Percentiles rank a stretch among this genome's conserved stretches.
These are phyloP conservation scores for Agrochola lychnidis DNA, from an alignment of 2,888 invertebrate genomes.

Conservation along the genomic window DNA sequence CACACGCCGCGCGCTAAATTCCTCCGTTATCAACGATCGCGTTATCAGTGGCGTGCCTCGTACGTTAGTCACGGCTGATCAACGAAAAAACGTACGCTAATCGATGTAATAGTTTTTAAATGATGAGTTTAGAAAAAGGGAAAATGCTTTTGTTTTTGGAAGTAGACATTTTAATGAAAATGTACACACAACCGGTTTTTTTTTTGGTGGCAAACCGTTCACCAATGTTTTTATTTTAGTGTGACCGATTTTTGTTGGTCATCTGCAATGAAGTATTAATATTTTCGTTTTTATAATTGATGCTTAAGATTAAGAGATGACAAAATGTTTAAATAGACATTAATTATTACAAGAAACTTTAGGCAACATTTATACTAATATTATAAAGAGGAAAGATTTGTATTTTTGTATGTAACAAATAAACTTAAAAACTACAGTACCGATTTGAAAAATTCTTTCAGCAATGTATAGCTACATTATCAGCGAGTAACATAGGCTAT, in stretches of 20 bases:
- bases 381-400: no score
- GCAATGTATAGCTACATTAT: no score
- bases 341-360: background rate
- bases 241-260: background rate
- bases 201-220: no score
- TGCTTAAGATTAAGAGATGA: background rate
- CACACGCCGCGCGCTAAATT: constrained; percentile 40
- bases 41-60: constrained; percentile 39
- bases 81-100: constrained; percentile 15
- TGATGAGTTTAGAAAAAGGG: background rate
- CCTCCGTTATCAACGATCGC: constrained; percentile 33
- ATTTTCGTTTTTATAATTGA: background rate
- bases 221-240: no score
- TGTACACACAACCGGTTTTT: no score
- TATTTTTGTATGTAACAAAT: no score
- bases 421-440: no score
- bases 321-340: background rate
- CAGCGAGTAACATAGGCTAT: no score
- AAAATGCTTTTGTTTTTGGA: background rate
- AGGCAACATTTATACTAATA: background rate
- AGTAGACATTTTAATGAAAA: no score
- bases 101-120: background rate
- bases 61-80: constrained; percentile 33
- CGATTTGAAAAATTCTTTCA: no score
- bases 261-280: background rate